These are phyloP conservation scores for Bombus balteatus DNA, from an alignment of 1,140 invertebrate genomes.

Conservation along the genomic window DNA sequence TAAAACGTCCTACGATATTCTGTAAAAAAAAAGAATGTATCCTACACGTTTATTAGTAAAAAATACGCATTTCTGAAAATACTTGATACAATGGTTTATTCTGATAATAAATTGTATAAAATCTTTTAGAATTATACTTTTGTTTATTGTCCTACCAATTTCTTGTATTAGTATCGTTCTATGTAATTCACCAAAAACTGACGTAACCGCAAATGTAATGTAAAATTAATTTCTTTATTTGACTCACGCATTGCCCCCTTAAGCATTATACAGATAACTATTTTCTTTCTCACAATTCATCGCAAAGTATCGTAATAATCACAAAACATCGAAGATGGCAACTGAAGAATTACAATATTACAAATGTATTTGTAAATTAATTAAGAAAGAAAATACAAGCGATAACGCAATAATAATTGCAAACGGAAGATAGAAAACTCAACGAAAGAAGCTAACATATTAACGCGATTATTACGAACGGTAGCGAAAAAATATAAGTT, in stretches of 20 bases:
- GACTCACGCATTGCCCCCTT: background rate
- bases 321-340: background rate
- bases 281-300: background rate
- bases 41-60: no score
- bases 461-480: no score
- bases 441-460: background rate
- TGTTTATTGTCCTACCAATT: background rate
- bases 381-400: background rate
- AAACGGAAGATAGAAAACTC: no score
- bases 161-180: fast-evolving
- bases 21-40: no score
- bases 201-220: background rate
- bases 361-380: background rate
- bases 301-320: background rate
- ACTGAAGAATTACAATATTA: background rate
- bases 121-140: background rate
- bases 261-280: background rate
- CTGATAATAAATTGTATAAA: background rate
- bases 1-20: no score
- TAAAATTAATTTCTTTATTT: background rate
- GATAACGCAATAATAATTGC: background rate
- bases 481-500: no score
- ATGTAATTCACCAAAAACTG: background rate
- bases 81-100: background rate
- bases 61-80: no score